Evolutionary conservation across 2,888 invertebrate species (phyloP).

Genomic region (Chrysolina americana): DNA sequence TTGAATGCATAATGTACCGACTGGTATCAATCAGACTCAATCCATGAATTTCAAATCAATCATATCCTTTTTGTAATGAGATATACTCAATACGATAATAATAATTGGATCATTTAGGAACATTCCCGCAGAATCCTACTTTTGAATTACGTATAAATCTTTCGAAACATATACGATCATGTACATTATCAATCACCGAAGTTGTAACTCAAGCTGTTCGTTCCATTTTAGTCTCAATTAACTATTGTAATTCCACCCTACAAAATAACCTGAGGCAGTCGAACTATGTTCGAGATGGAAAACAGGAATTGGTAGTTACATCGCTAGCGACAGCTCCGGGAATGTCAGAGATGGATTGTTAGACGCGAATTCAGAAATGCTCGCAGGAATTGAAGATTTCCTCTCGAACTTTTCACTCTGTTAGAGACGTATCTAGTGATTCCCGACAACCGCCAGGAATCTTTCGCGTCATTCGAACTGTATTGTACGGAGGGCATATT

Average conservation of each 20-base stretch:
- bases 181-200: not conserved
- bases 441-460: not conserved
- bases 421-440: slow-evolving; percentile 12
- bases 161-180: not conserved
- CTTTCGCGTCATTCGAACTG: not conserved
- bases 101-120: not conserved
- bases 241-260: not conserved
- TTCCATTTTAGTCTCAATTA: not conserved
- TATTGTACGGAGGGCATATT: not conserved
- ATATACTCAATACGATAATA: not conserved
- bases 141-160: not conserved
- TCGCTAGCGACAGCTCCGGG: not conserved
- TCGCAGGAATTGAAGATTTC: slow-evolving; percentile 4
- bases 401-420: not conserved
- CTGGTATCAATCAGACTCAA: no score
- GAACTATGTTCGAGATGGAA: slow-evolving; percentile 4
- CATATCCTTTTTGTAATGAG: no score
- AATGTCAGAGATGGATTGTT: slow-evolving; percentile 11
- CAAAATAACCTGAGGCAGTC: slow-evolving; percentile 3
- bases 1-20: no score
- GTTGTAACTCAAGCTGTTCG: not conserved
- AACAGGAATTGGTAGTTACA: not conserved
- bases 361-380: not conserved
- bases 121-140: not conserved
- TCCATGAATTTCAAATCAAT: no score